Base-by-base conservation (phyloP, 2,113 vertebrate species). In the Alosa alosa region DNA sequence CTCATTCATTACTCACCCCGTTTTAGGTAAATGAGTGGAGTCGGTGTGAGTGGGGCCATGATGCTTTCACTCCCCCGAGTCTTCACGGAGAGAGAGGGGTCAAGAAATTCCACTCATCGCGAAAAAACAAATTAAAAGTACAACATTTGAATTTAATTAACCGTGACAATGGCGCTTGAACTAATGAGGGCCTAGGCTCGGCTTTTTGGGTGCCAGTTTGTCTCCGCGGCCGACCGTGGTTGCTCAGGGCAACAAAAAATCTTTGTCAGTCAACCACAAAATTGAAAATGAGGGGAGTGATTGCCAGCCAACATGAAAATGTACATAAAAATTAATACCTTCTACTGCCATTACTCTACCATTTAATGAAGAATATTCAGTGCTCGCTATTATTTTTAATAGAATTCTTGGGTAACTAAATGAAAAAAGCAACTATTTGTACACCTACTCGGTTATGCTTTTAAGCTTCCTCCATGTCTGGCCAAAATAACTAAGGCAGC, bases 181-280 rank as follows among this genome's bases (percentile, higher is more conserved):
- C 88, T 92, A 92, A 91, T 47, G 82, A 92, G 90, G 81, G 84
- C 89, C 90, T 91, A 89, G 86, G 85, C 25, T 83, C 83, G 5
- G 31, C 86, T 85, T 81, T 83, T 49, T 47, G 86, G 83, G 75
- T 90, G 87, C 90, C 88, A 91, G 39, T 90, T 82, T 82, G 87
- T 90, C 89, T 89, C 75, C 55, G 50, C 22, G 78, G 90, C 86
- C 85, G 78, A 88, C 89, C 86, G 25, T 81, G 84, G 92, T 92
- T 90, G 90, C 93, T 91, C 83, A 2, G 89, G 91, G 92, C 86
- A 93, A 92, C 93, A 89, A 88, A 25, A 90, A 87, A 89, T 91
- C 88, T 87, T 86, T 11, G 20, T 90, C 89, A 90, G 91, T 90
- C 90, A 88, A 87, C 89, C 90, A 82, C 89, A 91, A 89, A 57